Evolutionary conservation across 1,140 invertebrate genomes (phyloP).

Genomic region (Nasonia vitripennis): DNA sequence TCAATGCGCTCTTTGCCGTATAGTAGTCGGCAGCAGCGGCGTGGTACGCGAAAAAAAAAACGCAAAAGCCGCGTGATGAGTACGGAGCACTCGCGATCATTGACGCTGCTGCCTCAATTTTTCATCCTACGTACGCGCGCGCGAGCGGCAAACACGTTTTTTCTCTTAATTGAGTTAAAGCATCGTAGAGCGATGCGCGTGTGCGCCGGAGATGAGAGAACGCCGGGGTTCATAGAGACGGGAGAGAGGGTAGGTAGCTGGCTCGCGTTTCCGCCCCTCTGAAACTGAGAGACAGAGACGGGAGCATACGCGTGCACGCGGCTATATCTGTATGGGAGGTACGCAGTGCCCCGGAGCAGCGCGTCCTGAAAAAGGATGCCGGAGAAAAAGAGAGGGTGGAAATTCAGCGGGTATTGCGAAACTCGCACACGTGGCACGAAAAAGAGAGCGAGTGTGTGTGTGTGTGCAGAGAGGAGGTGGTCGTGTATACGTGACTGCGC

Average conservation of each 20-base stretch:
- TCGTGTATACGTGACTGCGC: neutral
- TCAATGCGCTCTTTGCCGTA: neutral
- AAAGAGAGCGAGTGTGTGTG: neutral
- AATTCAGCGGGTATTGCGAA: neutral
- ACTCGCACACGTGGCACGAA: neutral
- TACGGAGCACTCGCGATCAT: neutral
- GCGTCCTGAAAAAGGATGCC: neutral
- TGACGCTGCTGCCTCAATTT: neutral
- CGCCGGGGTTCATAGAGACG: neutral
- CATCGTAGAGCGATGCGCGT: constrained; percentile 18
- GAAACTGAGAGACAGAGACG: neutral
- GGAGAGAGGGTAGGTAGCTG: neutral
- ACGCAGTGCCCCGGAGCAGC: neutral
- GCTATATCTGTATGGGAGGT: neutral
- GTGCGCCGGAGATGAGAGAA: neutral
- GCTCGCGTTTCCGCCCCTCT: neutral
- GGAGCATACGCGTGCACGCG: neutral
- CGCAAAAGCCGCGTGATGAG: too few relatives aligned
- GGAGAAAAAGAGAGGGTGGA: constrained; percentile 3
- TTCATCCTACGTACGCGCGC: neutral
- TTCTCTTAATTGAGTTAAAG: constrained; percentile 20
- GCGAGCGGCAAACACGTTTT: neutral
- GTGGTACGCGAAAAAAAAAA: neutral
- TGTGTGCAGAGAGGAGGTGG: neutral
- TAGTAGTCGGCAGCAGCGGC: too few relatives aligned